Evolutionary conservation across 2,888 invertebrate species (phyloP).

Genomic region (Dryobota labecula): DNA sequence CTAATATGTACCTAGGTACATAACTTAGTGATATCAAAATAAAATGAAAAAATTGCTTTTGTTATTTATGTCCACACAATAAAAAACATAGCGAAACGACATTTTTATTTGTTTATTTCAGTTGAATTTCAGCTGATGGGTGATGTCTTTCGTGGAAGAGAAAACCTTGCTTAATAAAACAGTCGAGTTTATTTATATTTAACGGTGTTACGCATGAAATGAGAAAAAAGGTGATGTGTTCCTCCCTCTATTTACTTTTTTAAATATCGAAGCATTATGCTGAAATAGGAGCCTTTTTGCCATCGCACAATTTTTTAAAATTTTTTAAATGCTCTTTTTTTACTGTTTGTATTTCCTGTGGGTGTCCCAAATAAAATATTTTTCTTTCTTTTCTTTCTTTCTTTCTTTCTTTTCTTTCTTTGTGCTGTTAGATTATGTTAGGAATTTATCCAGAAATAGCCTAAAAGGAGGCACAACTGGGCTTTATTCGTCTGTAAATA

Average conservation of each 20-base stretch:
- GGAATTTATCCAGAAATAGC: no score
- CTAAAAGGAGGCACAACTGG: no score
- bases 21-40: not conserved
- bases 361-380: no score
- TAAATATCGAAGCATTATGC: no score
- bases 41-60: not conserved
- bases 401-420: no score
- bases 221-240: not conserved
- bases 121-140: not conserved
- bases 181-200: not conserved
- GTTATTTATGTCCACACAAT: not conserved
- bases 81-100: not conserved
- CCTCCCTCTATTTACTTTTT: constrained; percentile 12
- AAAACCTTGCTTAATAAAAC: not conserved
- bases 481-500: no score
- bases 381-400: no score
- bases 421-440: no score
- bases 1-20: not conserved
- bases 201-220: constrained; percentile 1
- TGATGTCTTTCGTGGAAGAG: not conserved
- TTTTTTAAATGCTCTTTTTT: no score
- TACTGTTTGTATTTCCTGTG: no score
- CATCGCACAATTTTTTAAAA: no score
- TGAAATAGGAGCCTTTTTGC: no score
- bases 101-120: not conserved